Base-by-base conservation (phyloP, 2,888 invertebrate genomes). In the Ophion ellenae region DNA sequence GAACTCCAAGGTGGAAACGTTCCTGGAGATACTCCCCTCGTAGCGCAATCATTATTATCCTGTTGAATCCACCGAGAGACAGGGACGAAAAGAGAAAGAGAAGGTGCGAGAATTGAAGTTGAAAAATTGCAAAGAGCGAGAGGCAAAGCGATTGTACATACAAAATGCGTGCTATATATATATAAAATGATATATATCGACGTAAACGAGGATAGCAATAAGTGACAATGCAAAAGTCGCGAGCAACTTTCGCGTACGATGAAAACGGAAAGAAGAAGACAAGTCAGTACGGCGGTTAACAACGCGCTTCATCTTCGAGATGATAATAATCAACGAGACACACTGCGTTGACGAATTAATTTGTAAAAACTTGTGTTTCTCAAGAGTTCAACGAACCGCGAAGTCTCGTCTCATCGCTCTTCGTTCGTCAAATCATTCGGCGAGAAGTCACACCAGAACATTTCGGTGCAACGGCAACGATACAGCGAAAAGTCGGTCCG, bases 151-250 rank as follows among this genome's bases (percentile, higher is more conserved):
- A 88, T 89, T 90, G 90, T 91, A 92, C 80, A 92, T 91, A 91
- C 88, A 84, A 89, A 87, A 89, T 90, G 91, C 88, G 89, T 91
- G 88, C 85, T 88, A 90, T 91, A 91, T 89, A 85, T 86, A 86
- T 73, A 59, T 24, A 83, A 81, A 81, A 83, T 85, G 85, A 83
- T 85, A 85, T 76, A 86, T 80, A 77, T 77, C 84, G 81, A 87
- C 84, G 67, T 77, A 77, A 67, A 80, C 40, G 64, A 77, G 59
- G 45, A 32, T 67, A 80, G 47, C 57, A 63, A 61, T 61, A 86
- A 71, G 78, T 70, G 47, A 32, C 53, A 53, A 53, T 53, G 53
- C 53, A 28, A 74, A 81, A 57, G 64, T 71, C 76, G 59, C 36
- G 71, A 71, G 24, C 17, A 47, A 59, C 53, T n/a, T 61, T 77